These are phyloP conservation scores for Orthosia incerta DNA, from an alignment of 2,888 invertebrate genomes.

Conservation along the genomic window DNA sequence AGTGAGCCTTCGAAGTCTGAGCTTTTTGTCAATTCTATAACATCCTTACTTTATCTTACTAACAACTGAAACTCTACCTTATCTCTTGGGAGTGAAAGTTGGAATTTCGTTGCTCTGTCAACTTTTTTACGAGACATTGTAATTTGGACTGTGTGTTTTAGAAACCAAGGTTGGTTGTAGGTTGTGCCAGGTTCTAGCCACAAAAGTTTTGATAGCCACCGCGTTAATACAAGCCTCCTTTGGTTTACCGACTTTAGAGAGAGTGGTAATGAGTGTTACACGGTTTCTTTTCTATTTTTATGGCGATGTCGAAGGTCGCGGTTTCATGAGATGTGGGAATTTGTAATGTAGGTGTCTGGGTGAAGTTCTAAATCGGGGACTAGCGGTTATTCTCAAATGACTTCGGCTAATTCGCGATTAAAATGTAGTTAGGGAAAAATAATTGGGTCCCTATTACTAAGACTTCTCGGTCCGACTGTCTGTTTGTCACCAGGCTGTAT, in stretches of 20 bases:
- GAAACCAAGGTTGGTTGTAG: neutral
- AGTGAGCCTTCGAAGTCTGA: conserved; percentile 78
- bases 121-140: neutral
- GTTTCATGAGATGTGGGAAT: neutral
- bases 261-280: conserved; percentile 50
- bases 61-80: conserved; percentile 33
- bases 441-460: no score
- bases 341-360: conserved; percentile 10
- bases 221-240: conserved; percentile 57
- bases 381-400: neutral
- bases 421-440: no score
- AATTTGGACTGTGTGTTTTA: neutral
- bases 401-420: conserved; percentile 1
- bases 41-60: conserved; percentile 32
- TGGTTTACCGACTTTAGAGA: conserved; percentile 58
- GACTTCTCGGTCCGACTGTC: no score
- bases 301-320: conserved; percentile 41
- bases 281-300: conserved; percentile 46
- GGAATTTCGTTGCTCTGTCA: neutral
- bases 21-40: conserved; percentile 50
- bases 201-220: conserved; percentile 54
- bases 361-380: neutral
- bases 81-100: rapidly evolving
- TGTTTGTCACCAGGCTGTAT: no score
- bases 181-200: neutral